These are phyloP conservation scores for Streblospio benedicti DNA, from an alignment of 1,140 invertebrate species.

Conservation along the genomic window DNA sequence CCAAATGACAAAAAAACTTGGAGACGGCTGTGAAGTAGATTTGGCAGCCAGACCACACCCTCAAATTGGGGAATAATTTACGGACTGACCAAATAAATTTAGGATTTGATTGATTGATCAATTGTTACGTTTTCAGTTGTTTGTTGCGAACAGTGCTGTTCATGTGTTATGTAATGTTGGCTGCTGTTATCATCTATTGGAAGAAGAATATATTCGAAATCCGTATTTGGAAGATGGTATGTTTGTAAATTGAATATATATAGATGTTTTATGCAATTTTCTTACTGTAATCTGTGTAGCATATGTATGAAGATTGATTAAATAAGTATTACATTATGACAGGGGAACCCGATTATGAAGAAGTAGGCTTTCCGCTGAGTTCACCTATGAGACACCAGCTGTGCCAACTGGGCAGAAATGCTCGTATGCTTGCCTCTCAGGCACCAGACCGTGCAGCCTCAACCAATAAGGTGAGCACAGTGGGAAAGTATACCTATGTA, in stretches of 20 bases:
- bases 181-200: conserved; percentile 40
- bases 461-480: conserved; percentile 49
- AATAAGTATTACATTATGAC: too few relatives aligned
- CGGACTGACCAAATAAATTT: too few relatives aligned
- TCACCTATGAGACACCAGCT: conserved; percentile 51
- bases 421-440: conserved; percentile 73
- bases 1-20: too few relatives aligned
- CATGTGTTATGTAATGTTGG: conserved; percentile 31
- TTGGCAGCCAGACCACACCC: too few relatives aligned
- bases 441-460: conserved; percentile 60
- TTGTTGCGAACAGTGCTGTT: conserved; percentile 22
- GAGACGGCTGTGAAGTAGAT: too few relatives aligned
- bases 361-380: conserved; percentile 59
- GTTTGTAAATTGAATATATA: not conserved
- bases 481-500: not conserved
- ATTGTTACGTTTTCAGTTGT: too few relatives aligned
- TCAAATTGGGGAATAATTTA: too few relatives aligned
- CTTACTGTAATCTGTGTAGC: not conserved
- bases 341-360: conserved; percentile 11
- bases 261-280: not conserved
- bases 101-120: too few relatives aligned
- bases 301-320: not conserved
- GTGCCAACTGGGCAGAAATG: conserved; percentile 62
- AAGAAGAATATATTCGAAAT: conserved; percentile 27
- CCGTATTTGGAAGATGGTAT: conserved; percentile 35